Base-by-base conservation (phyloP, 2,113 vertebrate species). In the Edolisoma coerulescens region DNA sequence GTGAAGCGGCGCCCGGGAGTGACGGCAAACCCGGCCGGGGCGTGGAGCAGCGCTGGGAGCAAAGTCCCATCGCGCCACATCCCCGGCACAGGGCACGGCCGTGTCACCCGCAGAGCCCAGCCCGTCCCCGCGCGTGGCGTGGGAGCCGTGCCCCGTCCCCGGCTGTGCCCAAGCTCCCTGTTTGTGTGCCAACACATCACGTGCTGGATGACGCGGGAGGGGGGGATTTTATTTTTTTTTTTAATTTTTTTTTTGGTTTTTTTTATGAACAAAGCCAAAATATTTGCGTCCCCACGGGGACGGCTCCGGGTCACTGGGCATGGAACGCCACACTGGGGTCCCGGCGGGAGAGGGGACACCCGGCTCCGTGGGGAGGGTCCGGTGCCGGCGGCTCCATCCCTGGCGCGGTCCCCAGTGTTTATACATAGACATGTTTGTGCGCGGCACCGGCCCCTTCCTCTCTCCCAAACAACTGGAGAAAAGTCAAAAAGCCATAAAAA, bases 381-480 rank as follows among this genome's bases (percentile, higher is more conserved):
- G 3, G 35, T 5, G 12, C 74, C 3, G 21, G 47, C 7, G 3
- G 82, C 65, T 54, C 70, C 47, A 1, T 59, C 68, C 54, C 52
- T 21, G 2, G 5, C 30, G 0, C 16, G 0, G 50, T 27, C 74
- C 56, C 37, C 7, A 1, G 16, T 95, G 95, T 96, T 96, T 96
- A 97, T 74, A 39, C 96, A 97, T 94, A 97, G 93, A 97, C 96
- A 97, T 95, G 96, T 96, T 96, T 97, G 84, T 61, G 91, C 33
- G 16, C 15, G 0, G 80, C 10, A 7, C 86, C 44, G 8, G 93
- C 73, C 35, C 70, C 84, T 79, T 93, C 89, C 80, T 47, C 4
- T 30, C 77, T 95, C 90, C 67, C 44, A 96, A 97, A 96, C 89
- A 95, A 92, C 76, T 13, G 80, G 54, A 84, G 27, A 56, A 67